Conservation (phyloP, 2,113 vertebrate species). For the Rousettus leschenaultii region DNA sequence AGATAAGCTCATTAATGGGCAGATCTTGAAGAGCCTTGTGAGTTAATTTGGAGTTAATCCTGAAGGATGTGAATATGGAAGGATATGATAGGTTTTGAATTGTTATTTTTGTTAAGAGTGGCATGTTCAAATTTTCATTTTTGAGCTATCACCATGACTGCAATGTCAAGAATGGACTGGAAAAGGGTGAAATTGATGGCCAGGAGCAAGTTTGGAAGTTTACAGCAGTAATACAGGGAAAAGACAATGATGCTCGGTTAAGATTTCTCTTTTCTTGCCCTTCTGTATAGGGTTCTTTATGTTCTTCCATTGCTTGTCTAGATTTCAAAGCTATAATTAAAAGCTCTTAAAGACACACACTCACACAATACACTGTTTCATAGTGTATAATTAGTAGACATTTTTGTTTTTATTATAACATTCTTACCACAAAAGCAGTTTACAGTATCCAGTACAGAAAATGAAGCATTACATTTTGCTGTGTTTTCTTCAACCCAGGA, state of each 20-base stretch:
- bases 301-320: not conserved
- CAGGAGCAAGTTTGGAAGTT: not conserved
- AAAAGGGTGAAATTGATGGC: not conserved
- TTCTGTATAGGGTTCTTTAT: not conserved
- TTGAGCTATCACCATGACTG: not conserved
- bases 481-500: not conserved
- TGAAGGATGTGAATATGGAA: not conserved
- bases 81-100: not conserved
- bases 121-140: not conserved
- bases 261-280: not conserved
- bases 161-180: not conserved
- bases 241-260: not conserved
- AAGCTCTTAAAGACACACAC: not conserved
- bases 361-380: too few species aligned
- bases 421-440: not conserved
- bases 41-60: not conserved
- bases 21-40: not conserved
- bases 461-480: not conserved
- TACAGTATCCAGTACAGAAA: not conserved
- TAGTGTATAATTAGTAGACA: too few species aligned
- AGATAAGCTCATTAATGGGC: not conserved
- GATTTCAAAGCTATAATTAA: not conserved
- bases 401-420: not conserved
- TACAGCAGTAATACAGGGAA: not conserved
- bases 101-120: not conserved